Percentiles rank a stretch among this genome's conserved stretches.
Conservation (phyloP, 2,797 vertebrate genomes). For the Mus spretus region DNA sequence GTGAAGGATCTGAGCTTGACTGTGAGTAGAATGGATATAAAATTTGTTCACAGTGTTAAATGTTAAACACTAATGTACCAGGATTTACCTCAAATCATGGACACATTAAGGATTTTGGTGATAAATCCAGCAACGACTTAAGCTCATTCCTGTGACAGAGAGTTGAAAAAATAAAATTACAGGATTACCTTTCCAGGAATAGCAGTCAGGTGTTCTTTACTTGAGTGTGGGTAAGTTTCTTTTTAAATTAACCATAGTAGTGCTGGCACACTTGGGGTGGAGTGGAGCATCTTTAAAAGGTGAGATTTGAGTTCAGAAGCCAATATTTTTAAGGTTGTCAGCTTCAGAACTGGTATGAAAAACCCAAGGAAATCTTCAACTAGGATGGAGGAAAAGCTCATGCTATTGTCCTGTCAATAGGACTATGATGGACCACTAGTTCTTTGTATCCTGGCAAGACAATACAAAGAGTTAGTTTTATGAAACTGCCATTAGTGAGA, state of each 20-base stretch:
- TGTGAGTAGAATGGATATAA: background rate
- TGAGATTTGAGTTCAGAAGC: background rate
- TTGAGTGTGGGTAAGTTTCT: background rate
- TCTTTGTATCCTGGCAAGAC: background rate
- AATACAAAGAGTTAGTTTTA: background rate
- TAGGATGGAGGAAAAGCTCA: background rate
- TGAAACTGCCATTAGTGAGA: background rate
- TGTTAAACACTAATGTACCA: background rate
- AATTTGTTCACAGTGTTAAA: background rate
- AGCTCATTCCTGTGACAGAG: background rate
- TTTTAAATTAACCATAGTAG: background rate
- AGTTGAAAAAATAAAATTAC: background rate
- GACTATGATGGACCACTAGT: accelerated
- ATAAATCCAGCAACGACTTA: background rate
- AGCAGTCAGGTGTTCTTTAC: background rate
- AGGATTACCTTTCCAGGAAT: background rate
- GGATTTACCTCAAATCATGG: background rate
- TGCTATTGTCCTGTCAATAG: background rate
- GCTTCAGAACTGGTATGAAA: background rate
- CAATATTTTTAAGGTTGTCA: too few species aligned
- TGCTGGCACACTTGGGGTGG: background rate
- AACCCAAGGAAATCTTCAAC: background rate
- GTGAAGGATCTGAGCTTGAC: background rate
- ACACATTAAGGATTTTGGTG: background rate
- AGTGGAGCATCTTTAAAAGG: background rate